Base-by-base conservation (phyloP, 2,797 vertebrate species). In the Sebastes vulpes region DNA sequence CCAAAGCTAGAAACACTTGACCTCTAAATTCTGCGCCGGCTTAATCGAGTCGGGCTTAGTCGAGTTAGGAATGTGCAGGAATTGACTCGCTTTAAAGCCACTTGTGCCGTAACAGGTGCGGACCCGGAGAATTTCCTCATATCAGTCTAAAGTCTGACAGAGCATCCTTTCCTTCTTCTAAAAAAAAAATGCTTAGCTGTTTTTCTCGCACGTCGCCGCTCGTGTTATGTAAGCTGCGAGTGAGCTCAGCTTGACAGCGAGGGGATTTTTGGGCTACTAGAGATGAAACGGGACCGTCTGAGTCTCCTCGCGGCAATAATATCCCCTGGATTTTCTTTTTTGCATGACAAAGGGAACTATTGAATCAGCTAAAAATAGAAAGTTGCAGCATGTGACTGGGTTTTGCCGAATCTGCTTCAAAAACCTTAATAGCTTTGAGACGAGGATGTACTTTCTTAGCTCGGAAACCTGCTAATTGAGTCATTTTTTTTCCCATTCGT, bases 311-410 rank as follows among this genome's bases (percentile, higher is more conserved):
- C 18, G 60, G 61, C 48, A 56, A 14, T 65, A 38, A 77, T 53
- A 84, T 79, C 61, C 58, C 56, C 57, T 48, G 72, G 75, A 88
- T 79, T 84, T 71, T 56, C 42, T 2, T 76, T 77, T 77, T 73
- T 59, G 68, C 42, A 20, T 67, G 76, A 93, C 84, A 72, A 85
- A 90, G 58, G 42, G 52, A 85, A 65, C 65, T 42, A 54, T 66
- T 69, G 77, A 72, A 85, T 71, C 48, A 67, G 72, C 64, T 75
- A 83, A 78, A 86, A 89, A 85, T 85, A 88, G 72, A 66, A n/a
- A n/a, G 46, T 18, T 10, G 12, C 63, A 20, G 56, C 58, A 29
- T 69, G 59, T 56, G 72, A 72, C 29, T 18, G 56, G 69, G 61
- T 54, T 38, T 38, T 48, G 16, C 23, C 38, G 31, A 42, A 72